Base-by-base conservation (phyloP, 2,113 vertebrate genomes). In the Daboia siamensis region DNA sequence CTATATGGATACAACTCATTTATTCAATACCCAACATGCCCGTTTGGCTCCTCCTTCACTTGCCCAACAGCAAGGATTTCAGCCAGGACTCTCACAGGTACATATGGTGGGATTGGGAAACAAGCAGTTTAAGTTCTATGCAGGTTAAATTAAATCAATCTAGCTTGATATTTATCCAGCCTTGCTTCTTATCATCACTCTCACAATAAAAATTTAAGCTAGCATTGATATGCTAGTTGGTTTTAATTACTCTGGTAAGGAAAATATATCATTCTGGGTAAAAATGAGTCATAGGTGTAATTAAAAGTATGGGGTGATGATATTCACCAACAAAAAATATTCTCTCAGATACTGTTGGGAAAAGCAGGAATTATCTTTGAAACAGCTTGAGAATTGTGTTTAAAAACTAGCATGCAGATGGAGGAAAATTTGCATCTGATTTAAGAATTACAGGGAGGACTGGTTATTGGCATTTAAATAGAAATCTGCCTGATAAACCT, bases 1-100 rank as follows among this genome's bases (percentile, higher is more conserved):
- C 96, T 99, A 99, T 89, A 99, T 99, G 99, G 99, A 99, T 95
- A 99, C 99, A n/a, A 99, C 99, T 96, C 99, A 99, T 86, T 96
- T 99, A 0, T 99, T 99, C 97, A 98, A 96, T 54, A 98, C 98
- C 21, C 99, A 99, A 0, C 99, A 99, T 54, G 98, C 99, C 0
- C 98, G 99, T 17, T 90, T 99, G 95, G 99, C 98, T 56, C 99
- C 99, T 0, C 98, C 99, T 15, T 98, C 99, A 55, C 94, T 99
- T 95, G 99, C 99, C 2, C 99, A 99, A 87, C 99, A 99, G 90
- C 99, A 99, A 94, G 99, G 99, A 93, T 99, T 98, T 95, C 99
- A 99, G 44, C 98, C 99, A 1, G 98, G 99, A 2, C 98, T 99
- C n/a, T 99, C 99, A 0, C 99, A 99, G 98, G 99, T 99, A 97